Evolutionary conservation across 2,888 invertebrate species (phyloP).

Genomic region (Megaustenia siamemsis): DNA sequence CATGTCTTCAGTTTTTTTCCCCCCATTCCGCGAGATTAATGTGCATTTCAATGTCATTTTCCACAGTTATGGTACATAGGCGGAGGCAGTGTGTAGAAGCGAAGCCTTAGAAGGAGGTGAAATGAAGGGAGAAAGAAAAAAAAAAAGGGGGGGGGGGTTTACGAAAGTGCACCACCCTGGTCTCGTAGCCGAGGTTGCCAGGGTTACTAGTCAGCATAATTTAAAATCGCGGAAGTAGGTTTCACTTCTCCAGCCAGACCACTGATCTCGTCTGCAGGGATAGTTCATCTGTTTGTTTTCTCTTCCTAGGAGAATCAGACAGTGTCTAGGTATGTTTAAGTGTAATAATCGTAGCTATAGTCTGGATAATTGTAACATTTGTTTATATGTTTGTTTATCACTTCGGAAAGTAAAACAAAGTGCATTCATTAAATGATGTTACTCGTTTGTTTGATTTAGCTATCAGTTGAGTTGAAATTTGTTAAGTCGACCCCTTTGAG

Average conservation of each 20-base stretch:
- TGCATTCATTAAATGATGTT: no score
- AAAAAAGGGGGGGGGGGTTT: not conserved
- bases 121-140: not conserved
- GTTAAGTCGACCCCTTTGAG: no score
- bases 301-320: not conserved
- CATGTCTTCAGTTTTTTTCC: no score
- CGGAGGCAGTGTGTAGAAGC: no score
- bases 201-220: not conserved
- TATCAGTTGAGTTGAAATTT: not conserved
- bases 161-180: no score
- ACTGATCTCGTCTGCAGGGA: conserved; percentile 1
- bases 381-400: not conserved
- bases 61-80: no score
- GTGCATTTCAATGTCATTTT: not conserved
- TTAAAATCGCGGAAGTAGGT: not conserved
- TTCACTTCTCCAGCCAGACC: not conserved
- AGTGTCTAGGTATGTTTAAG: not conserved
- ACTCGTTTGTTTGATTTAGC: no score
- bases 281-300: conserved; percentile 6
- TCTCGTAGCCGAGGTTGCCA: not conserved
- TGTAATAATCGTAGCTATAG: not conserved
- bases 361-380: not conserved
- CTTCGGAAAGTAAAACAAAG: no score
- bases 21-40: no score
- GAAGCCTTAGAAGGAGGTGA: not conserved